A percentile compares a stretch with the other conserved stretches of the same genome.
These are phyloP conservation scores for Macrosteles quadrilineatus DNA, from an alignment of 1,140 invertebrate species.

Conservation along the genomic window DNA sequence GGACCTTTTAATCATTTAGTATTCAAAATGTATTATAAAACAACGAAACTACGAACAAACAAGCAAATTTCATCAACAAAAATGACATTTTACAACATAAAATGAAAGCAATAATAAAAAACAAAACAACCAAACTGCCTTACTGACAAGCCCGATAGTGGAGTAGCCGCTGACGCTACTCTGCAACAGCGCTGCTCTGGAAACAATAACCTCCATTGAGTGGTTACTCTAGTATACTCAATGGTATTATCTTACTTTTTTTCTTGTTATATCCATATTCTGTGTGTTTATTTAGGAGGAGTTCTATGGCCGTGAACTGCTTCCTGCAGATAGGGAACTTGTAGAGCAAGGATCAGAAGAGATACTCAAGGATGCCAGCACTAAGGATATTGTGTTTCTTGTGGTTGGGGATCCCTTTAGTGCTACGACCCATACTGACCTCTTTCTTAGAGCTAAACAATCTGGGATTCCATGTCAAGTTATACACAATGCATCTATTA, in stretches of 20 bases:
- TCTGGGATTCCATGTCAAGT: constrained; percentile 70
- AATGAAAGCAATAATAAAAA: too few relatives aligned
- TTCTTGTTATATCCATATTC: constrained; percentile 7
- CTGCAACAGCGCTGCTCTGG: background rate
- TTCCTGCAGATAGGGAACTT: constrained; percentile 90
- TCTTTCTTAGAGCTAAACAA: constrained; percentile 83
- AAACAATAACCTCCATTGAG: background rate
- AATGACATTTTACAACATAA: too few relatives aligned
- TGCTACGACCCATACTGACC: constrained; percentile 97
- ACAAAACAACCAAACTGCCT: too few relatives aligned
- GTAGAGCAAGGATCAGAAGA: constrained; percentile 88
- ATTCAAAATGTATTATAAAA: too few relatives aligned
- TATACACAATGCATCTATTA: constrained; percentile 97
- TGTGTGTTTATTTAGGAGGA: constrained; percentile 64
- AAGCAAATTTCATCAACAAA: too few relatives aligned
- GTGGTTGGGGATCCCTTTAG: constrained; percentile 93
- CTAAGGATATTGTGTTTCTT: constrained; percentile 83
- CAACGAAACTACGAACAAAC: too few relatives aligned
- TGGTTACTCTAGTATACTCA: background rate
- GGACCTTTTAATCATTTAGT: too few relatives aligned
- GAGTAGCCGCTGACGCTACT: background rate
- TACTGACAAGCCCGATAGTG: background rate
- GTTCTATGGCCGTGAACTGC: constrained; percentile 78
- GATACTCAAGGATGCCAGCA: constrained; percentile 74
- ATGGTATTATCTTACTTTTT: background rate